Evolutionary conservation across 2,888 invertebrate genomes (phyloP).

Genomic region (Patella caerulea): DNA sequence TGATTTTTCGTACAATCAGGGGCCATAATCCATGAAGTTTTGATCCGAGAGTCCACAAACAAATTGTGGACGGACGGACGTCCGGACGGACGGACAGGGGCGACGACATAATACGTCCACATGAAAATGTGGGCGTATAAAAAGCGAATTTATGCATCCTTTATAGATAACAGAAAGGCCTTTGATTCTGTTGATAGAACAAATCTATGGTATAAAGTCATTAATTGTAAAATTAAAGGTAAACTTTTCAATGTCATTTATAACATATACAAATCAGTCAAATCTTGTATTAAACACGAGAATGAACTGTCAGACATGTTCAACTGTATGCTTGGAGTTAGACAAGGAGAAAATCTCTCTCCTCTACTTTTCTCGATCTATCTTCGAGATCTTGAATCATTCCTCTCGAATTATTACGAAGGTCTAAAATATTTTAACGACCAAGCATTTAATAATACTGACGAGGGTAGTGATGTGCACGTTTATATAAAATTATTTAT

Average conservation of each 20-base stretch:
- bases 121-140: too few species aligned
- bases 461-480: neutral
- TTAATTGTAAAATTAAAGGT: neutral
- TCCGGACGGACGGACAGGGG: too few species aligned
- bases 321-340: neutral
- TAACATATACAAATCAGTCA: neutral
- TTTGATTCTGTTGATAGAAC: slow-evolving; percentile 18
- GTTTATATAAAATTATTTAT: slow-evolving; percentile 22
- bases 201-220: slow-evolving; percentile 20
- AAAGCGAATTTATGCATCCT: slow-evolving; percentile 16
- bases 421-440: neutral
- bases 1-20: too few species aligned
- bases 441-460: neutral
- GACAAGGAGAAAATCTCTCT: slow-evolving; percentile 6
- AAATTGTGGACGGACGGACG: too few species aligned
- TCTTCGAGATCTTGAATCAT: neutral
- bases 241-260: neutral
- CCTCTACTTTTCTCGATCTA: neutral
- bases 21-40: too few species aligned
- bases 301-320: neutral
- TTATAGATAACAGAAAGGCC: neutral
- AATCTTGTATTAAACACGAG: neutral
- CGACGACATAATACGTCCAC: too few species aligned
- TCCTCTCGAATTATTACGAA: neutral
- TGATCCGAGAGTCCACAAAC: too few species aligned